Evolutionary conservation across 2,888 invertebrate genomes (phyloP), one percentile per base, ranked within the genome.

Genomic region (Leptothorax acervorum): DNA sequence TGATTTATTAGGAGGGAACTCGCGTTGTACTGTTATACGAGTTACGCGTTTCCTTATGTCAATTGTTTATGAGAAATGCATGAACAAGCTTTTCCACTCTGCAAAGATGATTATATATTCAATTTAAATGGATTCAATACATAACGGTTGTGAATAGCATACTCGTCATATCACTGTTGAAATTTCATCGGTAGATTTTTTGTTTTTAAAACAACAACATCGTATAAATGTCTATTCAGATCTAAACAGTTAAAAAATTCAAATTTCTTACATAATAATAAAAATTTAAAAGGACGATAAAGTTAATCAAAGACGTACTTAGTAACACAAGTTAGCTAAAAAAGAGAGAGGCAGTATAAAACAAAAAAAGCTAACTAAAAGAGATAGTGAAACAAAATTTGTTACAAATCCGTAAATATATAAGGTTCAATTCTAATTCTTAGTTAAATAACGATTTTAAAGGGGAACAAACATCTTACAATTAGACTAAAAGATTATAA

Each of bases 41-140:
- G 9, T 35, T 62, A 39, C 11, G 28, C 11, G 5, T 45, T 63
- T 8, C 23, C 23, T 23, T 39, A 8, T 35, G 35, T 76, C 48
- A 51, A 76, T 55, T 45, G 23, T 75, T 63, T 23, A 35, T 35
- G 48, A 75, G 23, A 51, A 63, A 75, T 63, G 23, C 4, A 48
- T 12, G 23, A 35, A 35, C 28, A 31, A 31, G 31, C 18, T 75
- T 48, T 75, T 15, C 9, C 15, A 62, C 1, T 63, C 31, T 31
- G 6, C 28, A 60, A 35, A 63, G n/a, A n/a, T 42, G 3, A 42
- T 57, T 57, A 28, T 28, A 28, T 48, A 35, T 75, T 48, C 18
- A 63, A 39, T 45, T 63, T 39, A 65, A 35, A 39, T 23, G n/a
- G 15, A 62, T 62, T 63, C 15, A 75, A 51, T 65, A 35, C 45